Evolutionary conservation across 2,113 vertebrate species (phyloP).

Genomic region (Strix aluco): DNA sequence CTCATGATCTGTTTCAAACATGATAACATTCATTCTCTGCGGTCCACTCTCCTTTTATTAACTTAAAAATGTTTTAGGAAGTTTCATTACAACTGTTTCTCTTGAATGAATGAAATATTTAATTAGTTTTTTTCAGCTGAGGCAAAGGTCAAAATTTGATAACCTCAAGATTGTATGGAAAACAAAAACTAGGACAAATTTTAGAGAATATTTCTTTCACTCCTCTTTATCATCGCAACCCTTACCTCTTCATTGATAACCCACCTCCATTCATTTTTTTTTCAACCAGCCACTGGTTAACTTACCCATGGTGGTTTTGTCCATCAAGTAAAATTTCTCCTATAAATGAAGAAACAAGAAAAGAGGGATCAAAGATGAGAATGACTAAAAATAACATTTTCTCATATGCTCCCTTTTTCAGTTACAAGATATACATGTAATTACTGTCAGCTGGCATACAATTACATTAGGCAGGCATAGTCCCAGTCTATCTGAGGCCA

Average conservation of each 20-base stretch:
- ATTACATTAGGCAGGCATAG: not conserved
- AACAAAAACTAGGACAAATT: not conserved
- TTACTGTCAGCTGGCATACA: not conserved
- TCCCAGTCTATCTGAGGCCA: not conserved
- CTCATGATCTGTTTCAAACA: not conserved
- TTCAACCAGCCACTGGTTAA: not conserved
- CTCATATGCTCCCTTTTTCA: not conserved
- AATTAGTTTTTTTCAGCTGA: not conserved
- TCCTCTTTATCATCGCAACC: not conserved
- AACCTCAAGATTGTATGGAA: not conserved
- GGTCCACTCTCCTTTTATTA: not conserved
- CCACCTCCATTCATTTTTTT: not conserved
- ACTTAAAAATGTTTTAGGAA: not conserved
- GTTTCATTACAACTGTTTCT: not conserved
- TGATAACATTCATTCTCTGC: not conserved
- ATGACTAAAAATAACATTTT: not conserved
- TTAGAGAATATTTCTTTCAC: not conserved
- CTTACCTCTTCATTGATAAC: not conserved
- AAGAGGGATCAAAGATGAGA: not conserved
- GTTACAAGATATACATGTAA: not conserved
- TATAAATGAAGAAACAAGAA: not conserved
- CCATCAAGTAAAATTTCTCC: not conserved
- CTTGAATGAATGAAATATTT: not conserved
- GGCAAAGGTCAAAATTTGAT: not conserved
- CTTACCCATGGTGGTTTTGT: rapidly evolving